phyloP scores from a whole-genome alignment of 2,888 invertebrate species.

The Altica lythri region DNA sequence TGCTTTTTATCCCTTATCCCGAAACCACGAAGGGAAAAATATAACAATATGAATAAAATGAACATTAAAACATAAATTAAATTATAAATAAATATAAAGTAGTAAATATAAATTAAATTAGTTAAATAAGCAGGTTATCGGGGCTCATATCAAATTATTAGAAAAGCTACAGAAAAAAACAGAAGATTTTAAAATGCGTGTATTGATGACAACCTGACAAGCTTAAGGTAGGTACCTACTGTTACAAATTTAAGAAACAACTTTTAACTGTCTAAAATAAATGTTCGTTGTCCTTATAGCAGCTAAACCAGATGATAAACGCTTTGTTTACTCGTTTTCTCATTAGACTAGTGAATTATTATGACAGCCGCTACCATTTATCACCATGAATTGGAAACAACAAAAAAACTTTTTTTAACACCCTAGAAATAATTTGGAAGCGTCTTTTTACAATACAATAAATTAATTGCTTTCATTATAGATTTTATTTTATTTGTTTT shows the following conservation, averaged over 20 bases:
- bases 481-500: no score
- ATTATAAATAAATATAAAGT: no score
- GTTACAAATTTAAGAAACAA: constrained; percentile 37
- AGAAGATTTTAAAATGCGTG: constrained; percentile 38
- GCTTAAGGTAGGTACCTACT: constrained; percentile 38
- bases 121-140: neutral
- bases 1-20: no score
- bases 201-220: constrained; percentile 33
- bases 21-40: no score
- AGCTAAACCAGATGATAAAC: constrained; percentile 29
- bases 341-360: constrained; percentile 29
- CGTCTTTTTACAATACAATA: no score
- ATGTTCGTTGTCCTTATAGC: constrained; percentile 31
- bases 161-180: constrained; percentile 20
- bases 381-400: constrained; percentile 9
- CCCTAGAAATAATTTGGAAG: neutral
- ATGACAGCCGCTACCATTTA: constrained; percentile 13
- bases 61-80: no score
- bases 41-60: no score
- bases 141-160: neutral
- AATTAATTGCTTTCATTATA: no score
- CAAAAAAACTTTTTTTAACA: constrained; percentile 9
- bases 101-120: no score
- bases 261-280: constrained; percentile 35
- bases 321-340: constrained; percentile 26